These are phyloP conservation scores for Pangasius sanitwongsei DNA, from an alignment of 2,797 vertebrate species.

Conservation along the genomic window DNA sequence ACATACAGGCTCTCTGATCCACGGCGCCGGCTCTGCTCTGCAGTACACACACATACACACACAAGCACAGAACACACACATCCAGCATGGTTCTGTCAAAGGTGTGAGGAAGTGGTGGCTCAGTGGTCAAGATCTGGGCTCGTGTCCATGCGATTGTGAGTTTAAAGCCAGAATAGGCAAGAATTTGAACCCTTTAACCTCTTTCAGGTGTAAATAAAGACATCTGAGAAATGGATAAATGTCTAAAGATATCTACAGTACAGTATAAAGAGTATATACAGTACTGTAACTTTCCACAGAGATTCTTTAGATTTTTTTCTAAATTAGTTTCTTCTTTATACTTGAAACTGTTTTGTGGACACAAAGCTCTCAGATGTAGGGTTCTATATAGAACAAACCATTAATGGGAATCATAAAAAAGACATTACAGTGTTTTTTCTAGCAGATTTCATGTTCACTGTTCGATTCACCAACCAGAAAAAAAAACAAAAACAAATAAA, in stretches of 20 bases:
- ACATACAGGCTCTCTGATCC: conserved; percentile 33
- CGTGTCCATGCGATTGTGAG: neutral
- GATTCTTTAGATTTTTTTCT: neutral
- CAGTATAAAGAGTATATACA: too few relatives aligned
- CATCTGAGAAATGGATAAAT: neutral
- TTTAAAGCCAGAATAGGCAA: neutral
- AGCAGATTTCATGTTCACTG: too few relatives aligned
- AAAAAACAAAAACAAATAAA: too few relatives aligned
- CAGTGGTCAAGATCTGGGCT: neutral
- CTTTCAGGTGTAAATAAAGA: neutral
- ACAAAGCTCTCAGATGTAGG: neutral
- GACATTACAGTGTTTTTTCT: too few relatives aligned
- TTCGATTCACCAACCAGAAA: too few relatives aligned
- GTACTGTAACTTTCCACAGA: neutral
- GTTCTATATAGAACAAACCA: neutral
- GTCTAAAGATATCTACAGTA: neutral
- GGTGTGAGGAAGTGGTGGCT: neutral
- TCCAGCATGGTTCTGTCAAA: neutral
- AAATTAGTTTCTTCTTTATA: neutral
- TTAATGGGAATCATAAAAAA: neutral
- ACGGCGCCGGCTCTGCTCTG: conserved; percentile 7
- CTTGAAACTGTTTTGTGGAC: neutral
- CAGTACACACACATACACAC: conserved; percentile 3
- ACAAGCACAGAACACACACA: conserved; percentile 11
- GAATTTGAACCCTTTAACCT: neutral